phyloP scores from a whole-genome alignment of 2,888 invertebrate species.

The Eugnorisma glareosa region DNA sequence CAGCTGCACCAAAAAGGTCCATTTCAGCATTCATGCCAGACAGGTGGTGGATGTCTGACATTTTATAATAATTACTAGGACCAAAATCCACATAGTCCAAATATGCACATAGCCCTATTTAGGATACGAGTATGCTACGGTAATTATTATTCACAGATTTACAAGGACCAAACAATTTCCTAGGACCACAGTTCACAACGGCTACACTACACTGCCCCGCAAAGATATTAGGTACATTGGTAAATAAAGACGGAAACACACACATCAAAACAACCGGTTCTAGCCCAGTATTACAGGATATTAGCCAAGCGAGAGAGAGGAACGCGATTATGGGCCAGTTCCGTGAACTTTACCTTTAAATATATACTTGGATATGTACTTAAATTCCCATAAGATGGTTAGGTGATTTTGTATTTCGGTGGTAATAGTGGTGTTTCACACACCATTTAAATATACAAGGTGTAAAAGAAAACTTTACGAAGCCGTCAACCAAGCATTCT shows the following conservation, averaged over 20 bases:
- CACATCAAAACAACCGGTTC: constrained; percentile 49
- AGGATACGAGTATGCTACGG: not conserved
- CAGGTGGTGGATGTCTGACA: no score
- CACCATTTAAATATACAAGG: not conserved
- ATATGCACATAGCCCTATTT: not conserved
- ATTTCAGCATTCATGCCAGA: no score
- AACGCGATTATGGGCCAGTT: constrained; percentile 17
- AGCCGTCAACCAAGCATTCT: not conserved
- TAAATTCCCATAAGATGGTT: constrained; percentile 5
- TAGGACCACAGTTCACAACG: not conserved
- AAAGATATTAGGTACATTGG: constrained; percentile 23
- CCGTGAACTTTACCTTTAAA: constrained; percentile 61
- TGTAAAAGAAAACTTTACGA: not conserved
- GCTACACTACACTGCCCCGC: constrained; percentile 3
- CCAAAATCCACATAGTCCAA: not conserved
- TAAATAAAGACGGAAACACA: constrained; percentile 44
- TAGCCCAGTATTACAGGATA: constrained; percentile 47
- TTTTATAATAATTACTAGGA: no score
- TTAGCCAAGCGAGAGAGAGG: constrained; percentile 58
- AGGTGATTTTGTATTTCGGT: not conserved
- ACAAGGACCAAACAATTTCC: not conserved
- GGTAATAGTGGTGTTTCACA: not conserved
- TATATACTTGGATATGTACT: not conserved
- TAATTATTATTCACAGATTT: not conserved
- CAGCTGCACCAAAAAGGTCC: no score